Base-by-base conservation (phyloP, 2,797 vertebrate genomes). In the Helicolenus hilgendorfi region DNA sequence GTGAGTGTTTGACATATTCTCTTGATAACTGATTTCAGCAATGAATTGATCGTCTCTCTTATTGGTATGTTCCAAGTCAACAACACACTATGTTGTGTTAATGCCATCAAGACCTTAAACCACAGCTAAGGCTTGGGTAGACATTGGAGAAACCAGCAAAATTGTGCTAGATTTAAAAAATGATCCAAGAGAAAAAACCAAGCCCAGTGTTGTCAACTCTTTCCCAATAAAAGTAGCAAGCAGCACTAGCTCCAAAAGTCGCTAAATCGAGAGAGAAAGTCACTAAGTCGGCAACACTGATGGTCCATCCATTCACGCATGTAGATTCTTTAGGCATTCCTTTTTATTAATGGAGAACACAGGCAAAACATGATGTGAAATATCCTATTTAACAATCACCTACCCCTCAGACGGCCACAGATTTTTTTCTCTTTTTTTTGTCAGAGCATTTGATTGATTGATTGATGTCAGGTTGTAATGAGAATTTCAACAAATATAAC, bases 341-440 rank as follows among this genome's bases (percentile, higher is more conserved):
- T 55, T 69, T 71, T 60, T 68, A 29, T 15, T 64, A 62, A 85
- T 29, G 20, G 4, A 69, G 59, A 75, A 35, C 27, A 68, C 4
- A 2, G 9, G 7, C 11, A 45, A 76, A 85, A 69, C 7, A 56
- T 35, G 29, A 35, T 41, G 26, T 36, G 71, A 59, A 69, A 56
- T 68, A 59, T 20, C 65, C 13, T 10, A 73, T 79, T 78, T 78
- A 74, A 60, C 65, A 86, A 59, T 80, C 14, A 72, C 35, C 5
- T 22, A 14, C 59, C 56, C 36, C 62, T 72, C 56, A 41, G 58
- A 56, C n/a, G n/a, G 0, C 45, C 45, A 49, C 45, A 0, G 18
- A 49, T 49, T 49, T 20, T 7, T 14, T 49, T 49, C 7, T 2
- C 9, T 49, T 49, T 49, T 45, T 49, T 49, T 49, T 20, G 18